These are phyloP conservation scores for Apostichopus japonicus DNA, from an alignment of 35 echinoderm and acorn worm genomes.

Conservation along the genomic window DNA sequence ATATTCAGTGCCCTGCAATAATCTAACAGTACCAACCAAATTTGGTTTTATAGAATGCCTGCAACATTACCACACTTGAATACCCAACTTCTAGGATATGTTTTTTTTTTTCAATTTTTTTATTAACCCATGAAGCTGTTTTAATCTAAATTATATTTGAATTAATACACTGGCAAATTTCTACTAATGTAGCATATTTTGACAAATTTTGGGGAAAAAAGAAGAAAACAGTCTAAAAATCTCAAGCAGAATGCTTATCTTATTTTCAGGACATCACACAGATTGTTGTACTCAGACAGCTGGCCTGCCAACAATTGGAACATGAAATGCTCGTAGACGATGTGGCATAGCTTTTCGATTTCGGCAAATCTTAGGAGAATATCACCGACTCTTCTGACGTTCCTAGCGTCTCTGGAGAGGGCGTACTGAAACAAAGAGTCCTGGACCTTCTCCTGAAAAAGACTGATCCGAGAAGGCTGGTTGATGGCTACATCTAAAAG, in stretches of 20 bases:
- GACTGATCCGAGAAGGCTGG: constrained; percentile 32
- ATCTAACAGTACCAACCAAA: too few relatives aligned
- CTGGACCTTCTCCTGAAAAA: constrained; percentile 49
- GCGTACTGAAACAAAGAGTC: constrained; percentile 43
- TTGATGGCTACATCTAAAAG: constrained; percentile 14
- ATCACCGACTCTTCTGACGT: constrained; percentile 24
- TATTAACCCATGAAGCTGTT: too few relatives aligned
- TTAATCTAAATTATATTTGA: too few relatives aligned
- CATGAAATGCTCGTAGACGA: constrained; percentile 30
- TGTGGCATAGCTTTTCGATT: constrained; percentile 48
- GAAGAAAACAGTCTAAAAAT: too few relatives aligned
- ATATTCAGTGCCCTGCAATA: too few relatives aligned
- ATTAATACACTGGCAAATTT: too few relatives aligned
- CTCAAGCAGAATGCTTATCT: background rate
- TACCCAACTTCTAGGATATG: too few relatives aligned
- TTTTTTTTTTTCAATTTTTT: too few relatives aligned
- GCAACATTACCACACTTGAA: too few relatives aligned
- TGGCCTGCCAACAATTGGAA: constrained; percentile 37
- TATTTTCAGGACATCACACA: constrained; percentile 21
- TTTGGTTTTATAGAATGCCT: too few relatives aligned
- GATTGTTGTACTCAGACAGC: constrained; percentile 9
- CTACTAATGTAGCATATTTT: too few relatives aligned
- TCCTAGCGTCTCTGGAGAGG: background rate
- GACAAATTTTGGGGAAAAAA: too few relatives aligned
- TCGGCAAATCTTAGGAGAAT: constrained; percentile 43